Evolutionary conservation across 2,888 invertebrate species (phyloP), one percentile per base, ranked within the genome.

Genomic region (Hedychridium roseum): DNA sequence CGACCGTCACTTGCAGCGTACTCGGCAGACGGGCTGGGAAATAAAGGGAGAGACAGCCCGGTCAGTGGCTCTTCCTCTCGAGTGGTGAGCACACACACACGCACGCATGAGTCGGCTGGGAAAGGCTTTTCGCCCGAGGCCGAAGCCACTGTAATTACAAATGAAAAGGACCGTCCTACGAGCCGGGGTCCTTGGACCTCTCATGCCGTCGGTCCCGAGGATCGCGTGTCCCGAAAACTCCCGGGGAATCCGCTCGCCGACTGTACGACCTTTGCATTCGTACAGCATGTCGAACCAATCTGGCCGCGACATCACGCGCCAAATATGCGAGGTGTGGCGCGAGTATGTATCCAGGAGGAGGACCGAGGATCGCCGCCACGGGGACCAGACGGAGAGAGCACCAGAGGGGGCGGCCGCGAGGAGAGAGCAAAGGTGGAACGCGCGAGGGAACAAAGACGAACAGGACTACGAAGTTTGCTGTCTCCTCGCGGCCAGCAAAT

Each of bases 321-420:
- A 75, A 75, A 73, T 74, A 75, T 75, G 73, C 68, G 74, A 75
- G 75, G 75, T 71, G 75, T 75, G 74, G 73, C 74, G 57, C 50
- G 57, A 36, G 43, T 42, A n/a, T n/a, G n/a, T n/a, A n/a, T 37
- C 27, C 16, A 34, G 16, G 15, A 9, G 15, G 21, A 36, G 36
- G 36, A 36, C 28, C 14, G 14, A 28, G 11, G 28, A 28, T 14
- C 28, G 14, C 28, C n/a, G 28, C 14, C n/a, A 11, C 3, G n/a
- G n/a, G 5, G 14, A 27, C 27, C 3, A 5, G 27, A 17, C n/a
- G 36, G 36, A 18, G n/a, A n/a, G n/a, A n/a, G n/a, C n/a, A n/a
- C n/a, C n/a, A n/a, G n/a, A n/a, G n/a, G n/a, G n/a, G n/a, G n/a
- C n/a, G n/a, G n/a, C n/a, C n/a, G n/a, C n/a, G n/a, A n/a, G n/a